phyloP scores from a whole-genome alignment of 2,888 invertebrate genomes.

The Mythimna lalbum region DNA sequence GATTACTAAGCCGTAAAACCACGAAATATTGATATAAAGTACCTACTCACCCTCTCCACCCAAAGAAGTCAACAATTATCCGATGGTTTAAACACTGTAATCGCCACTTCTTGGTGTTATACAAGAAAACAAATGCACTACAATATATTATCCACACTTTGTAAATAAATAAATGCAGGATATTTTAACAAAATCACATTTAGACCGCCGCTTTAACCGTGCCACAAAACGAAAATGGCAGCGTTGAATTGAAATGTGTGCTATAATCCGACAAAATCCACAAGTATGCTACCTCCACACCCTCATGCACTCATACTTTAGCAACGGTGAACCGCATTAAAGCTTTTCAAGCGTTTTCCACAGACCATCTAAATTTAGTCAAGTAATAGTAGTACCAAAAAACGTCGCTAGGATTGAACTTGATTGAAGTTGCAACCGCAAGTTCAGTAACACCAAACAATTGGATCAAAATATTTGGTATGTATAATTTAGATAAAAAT shows the following conservation, averaged over 20 bases:
- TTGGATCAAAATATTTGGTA: neutral
- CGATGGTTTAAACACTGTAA: slow-evolving; percentile 72
- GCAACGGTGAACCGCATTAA: slow-evolving; percentile 14
- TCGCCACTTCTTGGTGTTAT: slow-evolving; percentile 67
- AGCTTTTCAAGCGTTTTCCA: slow-evolving; percentile 27
- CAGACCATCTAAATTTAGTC: slow-evolving; percentile 56
- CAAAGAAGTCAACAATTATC: slow-evolving; percentile 84
- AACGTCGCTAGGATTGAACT: slow-evolving; percentile 47
- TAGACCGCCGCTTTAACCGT: slow-evolving; percentile 84
- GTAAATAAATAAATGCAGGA: slow-evolving; percentile 72
- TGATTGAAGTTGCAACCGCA: slow-evolving; percentile 42
- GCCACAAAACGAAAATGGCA: slow-evolving; percentile 91
- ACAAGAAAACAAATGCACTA: slow-evolving; percentile 73
- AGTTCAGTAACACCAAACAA: slow-evolving; percentile 24
- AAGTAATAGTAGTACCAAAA: slow-evolving; percentile 57
- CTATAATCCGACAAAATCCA: slow-evolving; percentile 62
- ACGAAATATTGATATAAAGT: slow-evolving; percentile 77
- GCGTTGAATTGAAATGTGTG: slow-evolving; percentile 81
- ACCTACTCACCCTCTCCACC: slow-evolving; percentile 87
- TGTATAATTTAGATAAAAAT: neutral
- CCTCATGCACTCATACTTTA: slow-evolving; percentile 39
- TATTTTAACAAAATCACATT: slow-evolving; percentile 78
- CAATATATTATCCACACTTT: slow-evolving; percentile 72
- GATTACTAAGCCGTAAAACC: slow-evolving; percentile 69
- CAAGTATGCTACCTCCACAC: slow-evolving; percentile 61